A percentile compares a stretch with the other conserved stretches of the same genome.
These are phyloP conservation scores for Eriocheir sinensis DNA, from an alignment of 1,140 invertebrate genomes.

Conservation along the genomic window DNA sequence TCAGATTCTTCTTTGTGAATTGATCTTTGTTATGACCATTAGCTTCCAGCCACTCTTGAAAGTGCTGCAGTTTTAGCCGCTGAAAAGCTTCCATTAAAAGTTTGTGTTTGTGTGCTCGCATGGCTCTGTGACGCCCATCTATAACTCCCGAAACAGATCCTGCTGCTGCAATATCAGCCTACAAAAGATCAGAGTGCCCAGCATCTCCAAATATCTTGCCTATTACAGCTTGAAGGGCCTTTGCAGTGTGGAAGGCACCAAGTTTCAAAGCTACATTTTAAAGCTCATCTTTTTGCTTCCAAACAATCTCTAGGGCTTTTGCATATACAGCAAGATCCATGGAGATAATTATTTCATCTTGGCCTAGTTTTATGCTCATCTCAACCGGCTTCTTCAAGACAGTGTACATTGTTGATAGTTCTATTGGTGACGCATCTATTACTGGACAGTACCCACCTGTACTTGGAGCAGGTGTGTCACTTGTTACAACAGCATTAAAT, in stretches of 20 bases:
- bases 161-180: not conserved
- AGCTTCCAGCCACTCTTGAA: not conserved
- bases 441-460: not conserved
- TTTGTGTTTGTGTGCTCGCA: constrained; percentile 54
- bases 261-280: not conserved
- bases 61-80: not conserved
- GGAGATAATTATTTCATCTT: not conserved
- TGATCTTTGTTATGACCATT: not conserved
- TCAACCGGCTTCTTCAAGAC: not conserved
- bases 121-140: constrained; percentile 41
- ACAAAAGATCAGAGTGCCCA: not conserved
- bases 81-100: constrained; percentile 44
- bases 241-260: not conserved
- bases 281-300: constrained; percentile 1
- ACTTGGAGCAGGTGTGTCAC: not conserved
- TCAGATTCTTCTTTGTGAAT: not conserved
- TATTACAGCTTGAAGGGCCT: not conserved
- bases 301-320: constrained; percentile 28
- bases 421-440: not conserved
- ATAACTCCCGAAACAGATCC: not conserved
- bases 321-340: constrained; percentile 47
- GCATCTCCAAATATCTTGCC: constrained; percentile 18
- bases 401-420: constrained; percentile 6
- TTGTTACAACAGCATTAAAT: constrained; percentile 23
- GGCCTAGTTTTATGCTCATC: not conserved